A percentile compares a stretch with the other conserved stretches of the same genome.
Conservation (phyloP, 2,888 invertebrate genomes). For the Hyles lineata region DNA sequence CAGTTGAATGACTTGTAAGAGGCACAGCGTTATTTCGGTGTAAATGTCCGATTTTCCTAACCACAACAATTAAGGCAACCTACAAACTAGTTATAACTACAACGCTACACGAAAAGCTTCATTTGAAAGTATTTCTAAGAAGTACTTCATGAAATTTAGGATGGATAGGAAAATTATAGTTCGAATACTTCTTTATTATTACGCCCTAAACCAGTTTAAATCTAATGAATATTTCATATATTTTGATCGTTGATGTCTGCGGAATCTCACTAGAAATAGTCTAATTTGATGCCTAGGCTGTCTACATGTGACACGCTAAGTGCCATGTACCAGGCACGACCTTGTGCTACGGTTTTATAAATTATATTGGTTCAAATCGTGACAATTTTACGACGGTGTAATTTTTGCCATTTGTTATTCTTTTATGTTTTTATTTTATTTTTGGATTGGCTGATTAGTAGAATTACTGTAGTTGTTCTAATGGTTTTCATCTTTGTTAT, state of each 20-base stretch:
- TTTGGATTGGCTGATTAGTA: not conserved
- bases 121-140: not conserved
- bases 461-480: not conserved
- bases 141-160: not conserved
- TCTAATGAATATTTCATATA: not conserved
- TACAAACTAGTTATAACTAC: not conserved
- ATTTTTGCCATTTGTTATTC: not conserved
- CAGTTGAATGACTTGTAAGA: slow-evolving; percentile 15
- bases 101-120: not conserved
- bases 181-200: no score
- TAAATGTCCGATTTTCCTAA: slow-evolving; percentile 1
- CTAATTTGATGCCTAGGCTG: slow-evolving; percentile 1
- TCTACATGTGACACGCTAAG: slow-evolving; percentile 10
- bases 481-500: no score
- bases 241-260: not conserved
- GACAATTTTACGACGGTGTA: not conserved
- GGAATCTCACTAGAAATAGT: not conserved
- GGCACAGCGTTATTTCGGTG: slow-evolving; percentile 10
- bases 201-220: no score
- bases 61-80: not conserved
- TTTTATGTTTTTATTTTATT: no score
- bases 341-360: not conserved
- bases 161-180: not conserved
- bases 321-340: slow-evolving; percentile 19
- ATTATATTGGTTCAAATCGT: not conserved